Evolutionary conservation across 2,113 vertebrate species (phyloP).

Genomic region (Ceyx cyanopectus): DNA sequence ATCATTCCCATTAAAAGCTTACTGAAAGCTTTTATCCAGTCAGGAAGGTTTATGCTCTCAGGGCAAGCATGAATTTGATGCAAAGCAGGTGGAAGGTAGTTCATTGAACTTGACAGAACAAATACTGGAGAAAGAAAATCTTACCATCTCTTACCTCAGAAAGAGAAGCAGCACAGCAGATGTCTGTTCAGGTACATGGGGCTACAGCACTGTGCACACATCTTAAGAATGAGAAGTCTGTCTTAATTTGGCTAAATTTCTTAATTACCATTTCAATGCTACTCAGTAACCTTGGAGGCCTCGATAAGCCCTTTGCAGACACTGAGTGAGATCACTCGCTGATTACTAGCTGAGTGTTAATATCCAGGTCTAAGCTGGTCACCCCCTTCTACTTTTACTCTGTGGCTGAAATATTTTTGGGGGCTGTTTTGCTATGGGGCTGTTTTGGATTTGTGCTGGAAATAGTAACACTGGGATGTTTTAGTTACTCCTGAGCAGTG

Average conservation of each 20-base stretch:
- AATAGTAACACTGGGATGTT: not conserved
- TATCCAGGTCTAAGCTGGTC: not conserved
- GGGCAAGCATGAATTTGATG: not conserved
- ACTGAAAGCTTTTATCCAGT: not conserved
- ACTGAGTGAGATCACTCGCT: not conserved
- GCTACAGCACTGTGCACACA: not conserved
- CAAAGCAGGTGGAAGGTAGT: not conserved
- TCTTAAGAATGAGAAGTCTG: not conserved
- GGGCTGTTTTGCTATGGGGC: accelerated
- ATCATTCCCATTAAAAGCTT: not conserved
- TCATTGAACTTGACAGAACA: not conserved
- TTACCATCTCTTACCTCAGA: not conserved
- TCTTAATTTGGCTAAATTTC: not conserved
- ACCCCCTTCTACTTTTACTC: accelerated
- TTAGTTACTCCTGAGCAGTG: not conserved
- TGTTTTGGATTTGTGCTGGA: not conserved
- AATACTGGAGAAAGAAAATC: not conserved
- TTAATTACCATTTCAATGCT: not conserved
- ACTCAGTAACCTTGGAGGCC: not conserved
- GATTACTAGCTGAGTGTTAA: accelerated
- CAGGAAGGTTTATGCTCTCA: not conserved
- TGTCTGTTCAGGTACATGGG: not conserved
- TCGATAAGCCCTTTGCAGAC: not conserved
- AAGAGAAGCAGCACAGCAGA: not conserved
- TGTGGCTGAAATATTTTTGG: not conserved